phyloP scores from a whole-genome alignment of 2,797 vertebrate species.

The Garrulus glandarius region DNA sequence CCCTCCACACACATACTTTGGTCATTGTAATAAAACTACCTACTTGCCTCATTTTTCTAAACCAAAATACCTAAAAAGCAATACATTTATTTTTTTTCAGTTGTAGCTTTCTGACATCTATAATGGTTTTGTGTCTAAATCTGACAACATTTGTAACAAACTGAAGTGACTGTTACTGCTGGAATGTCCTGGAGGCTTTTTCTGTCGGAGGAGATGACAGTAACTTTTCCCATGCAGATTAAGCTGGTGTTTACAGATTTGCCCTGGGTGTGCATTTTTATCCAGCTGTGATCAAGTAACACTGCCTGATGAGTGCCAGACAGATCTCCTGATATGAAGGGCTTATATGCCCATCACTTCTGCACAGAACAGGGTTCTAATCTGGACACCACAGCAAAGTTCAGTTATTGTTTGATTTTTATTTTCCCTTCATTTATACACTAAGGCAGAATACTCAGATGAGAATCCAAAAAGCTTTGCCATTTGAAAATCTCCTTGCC shows the following conservation, averaged over 20 bases:
- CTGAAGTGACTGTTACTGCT: constrained; percentile 80
- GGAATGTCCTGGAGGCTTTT: constrained; percentile 85
- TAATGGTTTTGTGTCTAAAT: constrained; percentile 85
- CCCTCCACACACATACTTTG: not conserved
- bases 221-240: constrained; percentile 93
- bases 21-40: not conserved
- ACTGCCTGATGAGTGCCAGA: constrained; percentile 85
- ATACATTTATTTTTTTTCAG: constrained; percentile 57
- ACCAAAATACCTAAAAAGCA: constrained; percentile 32
- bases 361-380: constrained; percentile 10
- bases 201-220: constrained; percentile 88
- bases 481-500: not conserved
- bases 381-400: not conserved
- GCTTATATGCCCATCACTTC: constrained; percentile 11
- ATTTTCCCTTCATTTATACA: not conserved
- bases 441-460: not conserved
- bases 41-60: constrained; percentile 15
- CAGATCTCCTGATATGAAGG: constrained; percentile 74
- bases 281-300: constrained; percentile 85
- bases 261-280: constrained; percentile 85
- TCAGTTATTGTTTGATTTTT: not conserved
- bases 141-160: constrained; percentile 84
- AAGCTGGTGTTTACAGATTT: constrained; percentile 96
- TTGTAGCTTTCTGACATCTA: constrained; percentile 84
- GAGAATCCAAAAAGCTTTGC: not conserved